A percentile compares a stretch with the other conserved stretches of the same genome.
These are phyloP conservation scores for Montipora sp. DNA, from an alignment of 64 coral and sea anemone genomes.

Conservation along the genomic window DNA sequence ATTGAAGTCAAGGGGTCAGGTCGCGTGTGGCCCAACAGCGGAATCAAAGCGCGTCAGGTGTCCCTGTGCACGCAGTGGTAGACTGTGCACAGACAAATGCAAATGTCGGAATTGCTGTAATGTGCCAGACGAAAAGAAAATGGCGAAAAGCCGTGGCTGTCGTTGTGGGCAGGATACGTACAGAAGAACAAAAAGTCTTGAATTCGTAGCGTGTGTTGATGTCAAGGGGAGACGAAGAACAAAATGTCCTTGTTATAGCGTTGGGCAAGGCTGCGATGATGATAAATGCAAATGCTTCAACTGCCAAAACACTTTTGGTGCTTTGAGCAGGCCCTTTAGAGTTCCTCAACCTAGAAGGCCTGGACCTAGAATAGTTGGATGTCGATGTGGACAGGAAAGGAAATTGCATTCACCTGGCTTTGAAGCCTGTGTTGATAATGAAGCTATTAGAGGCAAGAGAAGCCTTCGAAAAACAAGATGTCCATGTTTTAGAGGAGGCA, in stretches of 20 bases:
- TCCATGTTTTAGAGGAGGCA: background rate
- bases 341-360: conserved; percentile 42
- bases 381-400: conserved; percentile 24
- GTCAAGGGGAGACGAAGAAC: background rate
- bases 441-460: background rate
- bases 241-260: background rate
- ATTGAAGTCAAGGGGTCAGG: background rate
- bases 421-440: background rate
- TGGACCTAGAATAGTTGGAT: background rate
- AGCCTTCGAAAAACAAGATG: background rate
- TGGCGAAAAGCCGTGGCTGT: background rate
- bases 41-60: background rate
- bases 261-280: background rate
- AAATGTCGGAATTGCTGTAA: background rate
- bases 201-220: background rate
- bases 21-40: background rate
- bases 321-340: background rate
- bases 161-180: background rate
- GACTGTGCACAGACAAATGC: conserved; percentile 8
- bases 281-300: background rate
- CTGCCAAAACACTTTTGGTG: conserved; percentile 11
- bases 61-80: background rate
- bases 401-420: background rate
- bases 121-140: background rate
- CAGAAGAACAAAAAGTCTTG: conserved; percentile 7